Conservation (phyloP, 2,888 invertebrate species). For the Pseudolycoriella hygida region DNA sequence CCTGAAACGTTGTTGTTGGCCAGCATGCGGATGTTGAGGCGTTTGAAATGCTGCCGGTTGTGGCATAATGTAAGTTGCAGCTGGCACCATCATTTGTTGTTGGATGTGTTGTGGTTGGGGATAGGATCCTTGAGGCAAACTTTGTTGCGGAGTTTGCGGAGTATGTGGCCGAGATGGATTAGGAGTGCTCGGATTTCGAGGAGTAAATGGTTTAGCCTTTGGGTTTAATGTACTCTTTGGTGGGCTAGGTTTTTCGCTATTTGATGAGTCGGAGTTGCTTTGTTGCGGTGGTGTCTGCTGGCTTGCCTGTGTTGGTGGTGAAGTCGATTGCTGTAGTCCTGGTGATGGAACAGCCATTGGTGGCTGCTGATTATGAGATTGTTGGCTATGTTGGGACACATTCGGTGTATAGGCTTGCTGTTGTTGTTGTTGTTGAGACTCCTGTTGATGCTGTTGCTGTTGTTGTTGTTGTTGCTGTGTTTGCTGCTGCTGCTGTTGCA, state of each 20-base stretch:
- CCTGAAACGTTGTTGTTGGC: conserved; percentile 26
- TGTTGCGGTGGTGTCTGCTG: conserved; percentile 5
- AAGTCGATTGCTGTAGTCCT: neutral
- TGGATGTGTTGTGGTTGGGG: conserved; percentile 20
- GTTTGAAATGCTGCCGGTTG: conserved; percentile 24
- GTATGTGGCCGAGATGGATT: conserved; percentile 60
- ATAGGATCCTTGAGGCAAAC: conserved; percentile 15
- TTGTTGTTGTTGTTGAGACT: neutral
- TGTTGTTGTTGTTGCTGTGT: conserved; percentile 9
- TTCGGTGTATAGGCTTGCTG: neutral
- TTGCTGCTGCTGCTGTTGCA: conserved; percentile 5
- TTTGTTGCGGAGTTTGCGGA: conserved; percentile 45
- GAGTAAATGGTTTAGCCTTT: conserved; percentile 73
- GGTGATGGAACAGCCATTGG: neutral
- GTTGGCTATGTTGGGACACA: neutral
- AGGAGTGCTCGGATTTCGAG: conserved; percentile 46
- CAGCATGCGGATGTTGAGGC: conserved; percentile 23
- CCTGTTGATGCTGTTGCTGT: neutral
- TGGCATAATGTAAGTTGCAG: conserved; percentile 25
- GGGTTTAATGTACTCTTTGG: conserved; percentile 67
- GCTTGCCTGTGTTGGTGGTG: conserved; percentile 9
- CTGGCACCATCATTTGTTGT: conserved; percentile 24
- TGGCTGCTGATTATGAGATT: neutral
- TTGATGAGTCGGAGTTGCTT: conserved; percentile 12
- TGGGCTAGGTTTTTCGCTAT: conserved; percentile 6